Base-by-base conservation (phyloP, 2,888 invertebrate genomes). In the Thysanoteuthis rhombus region DNA sequence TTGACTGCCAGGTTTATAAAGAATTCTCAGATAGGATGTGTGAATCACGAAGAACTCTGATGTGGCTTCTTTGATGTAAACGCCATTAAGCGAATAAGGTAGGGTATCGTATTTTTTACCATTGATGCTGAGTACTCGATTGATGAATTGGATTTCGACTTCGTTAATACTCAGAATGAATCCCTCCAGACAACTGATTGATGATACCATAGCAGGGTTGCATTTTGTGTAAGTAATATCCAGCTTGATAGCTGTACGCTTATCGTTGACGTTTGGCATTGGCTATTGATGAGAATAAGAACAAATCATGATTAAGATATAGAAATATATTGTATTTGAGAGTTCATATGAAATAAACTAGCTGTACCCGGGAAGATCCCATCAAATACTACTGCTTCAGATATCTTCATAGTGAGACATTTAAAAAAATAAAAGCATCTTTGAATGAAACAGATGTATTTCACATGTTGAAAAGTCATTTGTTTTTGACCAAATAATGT, bases 1-100 rank as follows among this genome's bases (percentile, higher is more conserved):
- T 52, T 47, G 47, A 36, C 22, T 45, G 12, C 28, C 39, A 28
- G 45, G 36, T 47, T 92, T 92, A 38, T 92, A 94, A 22, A 94
- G 40, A 36, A 96, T 94, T 39, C 94, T 93, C 93, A 95, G 95
- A 25, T 95, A 96, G 90, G 95, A 94, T 19, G 94, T 96, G 42
- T 93, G 93, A 28, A 96, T 94, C 93, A 95, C 92, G 36, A 93
- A 94, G 92, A 95, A 95, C 45, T 94, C 89, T 8, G 95, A 95
- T 0, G 96, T 95, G 5, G 94, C 94, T 75, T 94, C 89, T 93
- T 95, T 95, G 25, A 96, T 94, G 93, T 95, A 94, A 32, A 96
- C 52, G 25, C n/a, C 52, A 47, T 6, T 2, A 3, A 28, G 32
- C 10, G 47, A 45, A 36, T 45, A 92, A 92, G 92, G 92, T 32